A percentile compares a stretch with the other conserved stretches of the same genome.
Conservation (phyloP, 2,888 invertebrate genomes). For the Tenthredo notha region DNA sequence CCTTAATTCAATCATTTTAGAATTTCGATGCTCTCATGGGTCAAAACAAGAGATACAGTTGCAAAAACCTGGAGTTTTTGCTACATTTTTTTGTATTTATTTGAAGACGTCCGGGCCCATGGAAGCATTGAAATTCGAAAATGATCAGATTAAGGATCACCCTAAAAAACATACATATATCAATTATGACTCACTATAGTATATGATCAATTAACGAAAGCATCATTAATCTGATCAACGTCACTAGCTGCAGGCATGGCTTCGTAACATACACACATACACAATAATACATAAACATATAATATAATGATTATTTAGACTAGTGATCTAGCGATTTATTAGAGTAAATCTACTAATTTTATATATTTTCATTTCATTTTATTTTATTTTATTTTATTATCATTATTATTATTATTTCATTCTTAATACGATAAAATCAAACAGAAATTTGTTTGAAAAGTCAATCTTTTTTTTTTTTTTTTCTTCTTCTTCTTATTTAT, state of each 20-base stretch:
- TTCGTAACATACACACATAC: background rate
- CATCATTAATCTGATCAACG: constrained; percentile 1
- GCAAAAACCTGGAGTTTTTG: too few species aligned
- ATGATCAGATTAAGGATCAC: too few species aligned
- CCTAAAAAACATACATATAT: background rate
- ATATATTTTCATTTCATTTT: too few species aligned
- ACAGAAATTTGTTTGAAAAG: background rate
- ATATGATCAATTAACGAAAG: background rate
- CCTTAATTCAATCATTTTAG: too few species aligned
- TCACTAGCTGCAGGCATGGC: constrained; percentile 28
- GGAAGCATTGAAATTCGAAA: too few species aligned
- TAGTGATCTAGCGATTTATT: constrained; percentile 20
- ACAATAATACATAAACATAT: background rate
- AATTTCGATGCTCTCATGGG: too few species aligned
- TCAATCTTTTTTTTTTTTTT: background rate
- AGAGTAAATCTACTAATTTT: background rate
- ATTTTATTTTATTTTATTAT: constrained; percentile 13
- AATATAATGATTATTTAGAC: constrained; percentile 12
- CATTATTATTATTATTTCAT: background rate
- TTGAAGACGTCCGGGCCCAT: too few species aligned
- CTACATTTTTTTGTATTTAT: too few species aligned
- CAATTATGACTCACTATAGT: background rate
- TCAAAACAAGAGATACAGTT: too few species aligned
- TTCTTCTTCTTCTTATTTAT: too few species aligned
- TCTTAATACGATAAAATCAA: constrained; percentile 5